A percentile compares a stretch with the other conserved stretches of the same genome.
phyloP scores from a whole-genome alignment of 2,888 invertebrate genomes.

The Neuroscelio doddi region DNA sequence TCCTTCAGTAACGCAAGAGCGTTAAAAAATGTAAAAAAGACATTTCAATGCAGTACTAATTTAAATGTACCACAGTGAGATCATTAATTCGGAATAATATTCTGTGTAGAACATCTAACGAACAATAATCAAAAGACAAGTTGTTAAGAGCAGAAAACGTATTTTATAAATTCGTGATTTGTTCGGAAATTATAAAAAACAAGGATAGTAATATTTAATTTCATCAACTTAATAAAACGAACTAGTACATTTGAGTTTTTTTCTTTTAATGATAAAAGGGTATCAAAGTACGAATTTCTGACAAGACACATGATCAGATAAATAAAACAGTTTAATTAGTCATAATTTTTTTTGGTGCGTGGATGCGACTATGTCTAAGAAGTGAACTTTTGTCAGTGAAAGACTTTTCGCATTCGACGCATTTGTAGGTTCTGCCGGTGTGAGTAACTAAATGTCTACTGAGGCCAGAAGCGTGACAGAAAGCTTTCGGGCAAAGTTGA shows the following conservation, averaged over 20 bases:
- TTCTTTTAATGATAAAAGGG: background rate
- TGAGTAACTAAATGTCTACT: conserved; percentile 80
- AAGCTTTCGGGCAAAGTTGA: conserved; percentile 78
- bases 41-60: too few relatives aligned
- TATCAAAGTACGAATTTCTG: background rate
- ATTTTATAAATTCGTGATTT: too few relatives aligned
- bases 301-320: background rate
- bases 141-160: too few relatives aligned
- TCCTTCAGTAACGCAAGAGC: too few relatives aligned
- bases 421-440: conserved; percentile 78
- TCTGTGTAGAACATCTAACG: too few relatives aligned
- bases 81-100: too few relatives aligned
- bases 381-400: conserved; percentile 84
- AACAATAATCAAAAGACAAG: too few relatives aligned
- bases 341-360: conserved; percentile 64
- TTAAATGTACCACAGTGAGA: too few relatives aligned
- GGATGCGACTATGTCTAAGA: conserved; percentile 75
- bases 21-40: too few relatives aligned
- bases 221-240: background rate
- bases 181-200: too few relatives aligned
- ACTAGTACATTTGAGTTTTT: background rate
- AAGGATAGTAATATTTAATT: background rate
- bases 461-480: conserved; percentile 77
- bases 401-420: conserved; percentile 78
- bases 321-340: conserved; percentile 3